These are phyloP conservation scores for Limnephilus marmoratus DNA, from an alignment of 2,888 invertebrate species.

Conservation along the genomic window DNA sequence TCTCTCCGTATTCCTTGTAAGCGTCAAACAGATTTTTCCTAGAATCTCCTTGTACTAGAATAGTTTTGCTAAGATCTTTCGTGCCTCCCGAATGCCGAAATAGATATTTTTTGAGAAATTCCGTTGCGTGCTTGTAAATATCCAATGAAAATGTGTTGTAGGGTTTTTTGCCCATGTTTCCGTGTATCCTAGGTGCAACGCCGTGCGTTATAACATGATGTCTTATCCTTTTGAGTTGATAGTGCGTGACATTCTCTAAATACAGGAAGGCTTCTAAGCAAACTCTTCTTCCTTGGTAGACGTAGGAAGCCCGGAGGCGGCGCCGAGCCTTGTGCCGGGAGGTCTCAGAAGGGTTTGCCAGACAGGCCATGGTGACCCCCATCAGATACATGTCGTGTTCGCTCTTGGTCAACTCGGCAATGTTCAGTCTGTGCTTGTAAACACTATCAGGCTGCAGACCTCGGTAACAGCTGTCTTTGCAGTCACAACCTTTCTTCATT, in stretches of 20 bases:
- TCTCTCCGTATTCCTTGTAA: conserved; percentile 85
- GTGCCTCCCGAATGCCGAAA: conserved; percentile 80
- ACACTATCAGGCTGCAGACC: conserved; percentile 86
- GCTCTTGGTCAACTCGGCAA: conserved; percentile 87
- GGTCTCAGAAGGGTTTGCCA: conserved; percentile 85
- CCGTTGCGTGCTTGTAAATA: conserved; percentile 87
- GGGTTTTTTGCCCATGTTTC: conserved; percentile 88
- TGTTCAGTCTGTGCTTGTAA: conserved; percentile 86
- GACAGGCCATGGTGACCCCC: conserved; percentile 90
- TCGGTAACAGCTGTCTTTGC: conserved; percentile 86
- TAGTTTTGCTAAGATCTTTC: conserved; percentile 75
- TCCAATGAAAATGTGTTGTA: conserved; percentile 88
- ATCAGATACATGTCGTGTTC: conserved; percentile 91
- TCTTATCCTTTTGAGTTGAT: conserved; percentile 86
- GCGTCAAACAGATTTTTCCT: conserved; percentile 86
- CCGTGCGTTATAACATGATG: conserved; percentile 89
- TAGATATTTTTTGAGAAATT: conserved; percentile 85
- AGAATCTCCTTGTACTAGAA: conserved; percentile 76
- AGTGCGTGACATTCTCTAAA: conserved; percentile 88
- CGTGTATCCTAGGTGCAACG: conserved; percentile 86
- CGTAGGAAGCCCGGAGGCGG: conserved; percentile 85
- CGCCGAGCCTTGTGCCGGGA: conserved; percentile 85
- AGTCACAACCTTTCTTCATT: conserved; percentile 85
- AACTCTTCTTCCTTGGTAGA: conserved; percentile 86
- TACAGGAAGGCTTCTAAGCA: conserved; percentile 88